Conservation (phyloP, 92 coral and sea anemone species). For the Porites rus region DNA sequence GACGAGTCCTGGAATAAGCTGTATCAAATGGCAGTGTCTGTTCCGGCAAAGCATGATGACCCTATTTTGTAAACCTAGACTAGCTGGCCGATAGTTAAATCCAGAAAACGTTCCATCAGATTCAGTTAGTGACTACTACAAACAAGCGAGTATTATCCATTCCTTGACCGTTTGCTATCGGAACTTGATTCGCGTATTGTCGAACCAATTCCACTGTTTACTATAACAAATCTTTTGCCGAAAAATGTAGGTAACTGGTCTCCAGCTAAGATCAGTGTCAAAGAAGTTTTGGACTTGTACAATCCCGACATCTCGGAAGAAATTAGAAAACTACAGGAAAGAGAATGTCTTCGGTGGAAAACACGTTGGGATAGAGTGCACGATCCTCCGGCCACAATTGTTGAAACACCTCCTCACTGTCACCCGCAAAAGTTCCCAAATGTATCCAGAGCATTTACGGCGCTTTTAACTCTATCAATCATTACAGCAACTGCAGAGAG, state of each 20-base stretch:
- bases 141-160: too few species aligned
- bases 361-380: not conserved
- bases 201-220: too few species aligned
- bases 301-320: not conserved
- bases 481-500: not conserved
- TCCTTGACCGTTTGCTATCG: too few species aligned
- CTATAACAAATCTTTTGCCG: too few species aligned
- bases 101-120: slow-evolving; percentile 19
- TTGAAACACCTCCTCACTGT: slow-evolving; percentile 12
- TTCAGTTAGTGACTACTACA: slow-evolving; percentile 18
- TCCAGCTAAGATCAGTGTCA: too few species aligned
- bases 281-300: not conserved
- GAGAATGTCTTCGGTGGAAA: not conserved
- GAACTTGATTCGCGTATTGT: too few species aligned
- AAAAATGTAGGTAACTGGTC: too few species aligned
- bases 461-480: not conserved
- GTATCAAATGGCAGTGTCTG: too few species aligned
- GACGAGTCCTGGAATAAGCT: too few species aligned
- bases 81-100: not conserved
- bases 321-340: not conserved
- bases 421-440: slow-evolving; percentile 15
- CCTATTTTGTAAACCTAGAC: not conserved
- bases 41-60: too few species aligned
- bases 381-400: slow-evolving; percentile 12
- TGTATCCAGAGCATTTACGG: not conserved